Conservation (phyloP, 2,113 vertebrate species). For the Greenwoodochromis staneri region DNA sequence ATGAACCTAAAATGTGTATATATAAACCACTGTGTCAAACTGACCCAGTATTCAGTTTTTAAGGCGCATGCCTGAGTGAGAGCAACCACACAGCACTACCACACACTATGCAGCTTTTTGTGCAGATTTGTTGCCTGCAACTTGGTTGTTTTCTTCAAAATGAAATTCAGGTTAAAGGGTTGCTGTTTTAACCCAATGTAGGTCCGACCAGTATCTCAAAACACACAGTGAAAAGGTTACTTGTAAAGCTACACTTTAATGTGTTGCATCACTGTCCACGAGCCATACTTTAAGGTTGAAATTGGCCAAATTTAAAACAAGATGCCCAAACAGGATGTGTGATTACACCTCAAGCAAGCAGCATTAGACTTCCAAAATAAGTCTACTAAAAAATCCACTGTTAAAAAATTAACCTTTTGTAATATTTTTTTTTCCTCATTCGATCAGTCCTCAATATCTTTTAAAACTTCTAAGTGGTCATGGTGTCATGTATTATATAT, state of each 20-base stretch:
- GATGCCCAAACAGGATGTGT: neutral
- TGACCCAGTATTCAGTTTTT: neutral
- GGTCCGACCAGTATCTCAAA: accelerated
- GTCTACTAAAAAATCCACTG: accelerated
- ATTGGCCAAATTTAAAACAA: neutral
- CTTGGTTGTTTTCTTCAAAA: neutral
- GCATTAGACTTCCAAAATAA: neutral
- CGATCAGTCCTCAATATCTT: neutral
- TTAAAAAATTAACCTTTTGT: accelerated
- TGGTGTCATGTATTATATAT: neutral
- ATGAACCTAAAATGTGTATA: neutral
- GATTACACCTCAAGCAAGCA: neutral
- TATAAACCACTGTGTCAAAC: neutral
- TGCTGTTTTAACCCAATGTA: neutral
- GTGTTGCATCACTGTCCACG: accelerated
- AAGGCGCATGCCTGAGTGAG: neutral
- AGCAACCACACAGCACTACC: neutral
- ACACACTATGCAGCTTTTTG: neutral
- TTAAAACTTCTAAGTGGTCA: neutral
- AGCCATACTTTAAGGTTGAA: neutral
- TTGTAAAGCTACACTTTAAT: neutral
- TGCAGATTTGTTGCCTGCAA: neutral
- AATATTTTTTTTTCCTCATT: accelerated
- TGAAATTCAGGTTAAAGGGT: neutral
- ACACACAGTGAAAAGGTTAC: neutral